Base-by-base conservation (phyloP, 2,888 invertebrate species). In the Euzetes globulus region DNA sequence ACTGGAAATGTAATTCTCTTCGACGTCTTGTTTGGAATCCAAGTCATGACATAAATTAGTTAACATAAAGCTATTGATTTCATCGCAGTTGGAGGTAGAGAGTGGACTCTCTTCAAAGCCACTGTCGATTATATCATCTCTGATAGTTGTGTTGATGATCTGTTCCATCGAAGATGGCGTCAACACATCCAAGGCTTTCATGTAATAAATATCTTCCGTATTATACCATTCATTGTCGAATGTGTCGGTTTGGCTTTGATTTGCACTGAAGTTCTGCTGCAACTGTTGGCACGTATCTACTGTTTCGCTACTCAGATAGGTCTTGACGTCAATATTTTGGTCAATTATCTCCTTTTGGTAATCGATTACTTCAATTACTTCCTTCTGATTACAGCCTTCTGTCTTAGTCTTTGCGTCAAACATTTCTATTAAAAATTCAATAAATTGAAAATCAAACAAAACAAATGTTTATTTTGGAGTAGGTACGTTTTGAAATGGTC, bases 201-300 rank as follows among this genome's bases (percentile, higher is more conserved):
- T 70, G 19, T 70, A 70, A 70, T 70, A 70, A 1, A 70, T 70
- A 25, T 70, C 70, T 25, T 70, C 70, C 22, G n/a, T 70, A 70
- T 41, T 70, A 47, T 70, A 70, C 70, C 70, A 70, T 1, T 70
- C 70, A 47, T 65, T 65, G 6, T 65, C 65, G 11, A 65, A 29
- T 2, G 37, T 29, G n/a, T 65, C 65, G 37, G 65, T 37, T 65
- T 65, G 65, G 41, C 41, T 41, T 41, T 41, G 41, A 41, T 65
- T 65, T 19, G 41, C 19, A 41, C 65, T 65, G 19, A 19, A 65
- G 65, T 13, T 65, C 3, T 11, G n/a, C 3, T 11, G n/a, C 25
- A 70, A 47, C n/a, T n/a, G 70, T 41, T 70, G 45, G 13, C 47
- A 47, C 2, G 11, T 22, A 7, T 70, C 45, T 47, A 17, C 37